Conservation (phyloP, 2,888 invertebrate species). For the Mamestra brassicae region DNA sequence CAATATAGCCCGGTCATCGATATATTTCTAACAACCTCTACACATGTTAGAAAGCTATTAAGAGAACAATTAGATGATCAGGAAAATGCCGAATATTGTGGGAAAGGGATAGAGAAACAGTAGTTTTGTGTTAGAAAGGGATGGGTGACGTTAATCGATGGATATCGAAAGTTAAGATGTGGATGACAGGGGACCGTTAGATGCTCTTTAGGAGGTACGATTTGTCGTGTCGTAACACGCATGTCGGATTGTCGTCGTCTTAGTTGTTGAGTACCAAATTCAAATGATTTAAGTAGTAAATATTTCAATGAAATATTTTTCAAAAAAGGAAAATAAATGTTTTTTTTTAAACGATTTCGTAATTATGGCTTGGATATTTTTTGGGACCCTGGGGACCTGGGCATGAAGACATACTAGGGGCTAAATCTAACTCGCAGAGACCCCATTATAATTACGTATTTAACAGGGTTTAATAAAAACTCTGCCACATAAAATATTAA, state of each 20-base stretch:
- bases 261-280: not conserved
- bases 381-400: too few species aligned
- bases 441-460: too few species aligned
- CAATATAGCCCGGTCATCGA: slow-evolving; percentile 26
- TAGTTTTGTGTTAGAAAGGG: slow-evolving; percentile 68
- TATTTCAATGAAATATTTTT: too few species aligned
- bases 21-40: slow-evolving; percentile 56
- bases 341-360: too few species aligned
- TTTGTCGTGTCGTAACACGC: slow-evolving; percentile 40
- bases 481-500: too few species aligned
- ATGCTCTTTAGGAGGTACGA: slow-evolving; percentile 70
- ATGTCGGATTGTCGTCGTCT: not conserved
- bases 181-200: slow-evolving; percentile 78
- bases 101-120: slow-evolving; percentile 54
- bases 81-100: slow-evolving; percentile 66
- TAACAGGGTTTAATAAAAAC: too few species aligned
- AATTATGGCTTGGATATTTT: too few species aligned
- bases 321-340: too few species aligned
- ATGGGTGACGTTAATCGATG: slow-evolving; percentile 73
- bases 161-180: slow-evolving; percentile 84
- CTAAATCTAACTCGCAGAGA: too few species aligned
- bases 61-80: slow-evolving; percentile 72
- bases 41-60: slow-evolving; percentile 72
- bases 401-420: too few species aligned
- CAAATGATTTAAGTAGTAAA: too few species aligned